Base-by-base conservation (phyloP, 2,113 vertebrate species). In the Mus spicilegus region DNA sequence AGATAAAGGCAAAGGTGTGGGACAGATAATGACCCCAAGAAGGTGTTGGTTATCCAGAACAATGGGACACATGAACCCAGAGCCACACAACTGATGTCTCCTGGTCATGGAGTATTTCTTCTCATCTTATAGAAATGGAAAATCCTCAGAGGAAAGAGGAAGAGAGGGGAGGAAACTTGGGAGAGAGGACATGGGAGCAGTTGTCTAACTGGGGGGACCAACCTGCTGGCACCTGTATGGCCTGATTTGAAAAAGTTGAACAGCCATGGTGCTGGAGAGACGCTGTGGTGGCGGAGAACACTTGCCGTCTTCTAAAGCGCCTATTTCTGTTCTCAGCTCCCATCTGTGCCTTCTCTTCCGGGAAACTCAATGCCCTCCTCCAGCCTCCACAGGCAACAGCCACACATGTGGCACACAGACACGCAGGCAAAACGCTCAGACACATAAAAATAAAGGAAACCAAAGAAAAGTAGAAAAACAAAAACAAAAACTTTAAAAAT, bases 81-180 rank as follows among this genome's bases (percentile, higher is more conserved):
- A 88, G 19, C 65, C 36, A 39, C 26, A 14, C 7, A 76, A 63
- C 58, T 70, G 88, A 88, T 73, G 22, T 20, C 82, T n/a, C 36
- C 30, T 33, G 61, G 30, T 77, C n/a, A 36, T 61, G 19, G 14
- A 5, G 26, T 36, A 2, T 87, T 19, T 28, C 80, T 61, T 67
- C 46, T 87, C 39, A 87, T 72, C 24, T 93, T 67, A 54, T n/a
- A 81, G 92, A 78, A 96, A 70, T 76, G 26, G 70, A 84, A 91
- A 63, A 10, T n/a, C n/a, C 16, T 70, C 56, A 72, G 78, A 46
- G 51, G 39, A 33, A 39, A 54, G 14, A 92, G 85, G 22, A 91
- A 14, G 19, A 70, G 16, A 49, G 93, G 87, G 75, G 42, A 84
- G 5, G 58, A 30, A 33, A 51, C 67, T 22, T 63, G 49, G 93